A percentile compares a stretch with the other conserved stretches of the same genome.
phyloP scores from a whole-genome alignment of 2,888 invertebrate genomes.

The Phaedon cochleariae region DNA sequence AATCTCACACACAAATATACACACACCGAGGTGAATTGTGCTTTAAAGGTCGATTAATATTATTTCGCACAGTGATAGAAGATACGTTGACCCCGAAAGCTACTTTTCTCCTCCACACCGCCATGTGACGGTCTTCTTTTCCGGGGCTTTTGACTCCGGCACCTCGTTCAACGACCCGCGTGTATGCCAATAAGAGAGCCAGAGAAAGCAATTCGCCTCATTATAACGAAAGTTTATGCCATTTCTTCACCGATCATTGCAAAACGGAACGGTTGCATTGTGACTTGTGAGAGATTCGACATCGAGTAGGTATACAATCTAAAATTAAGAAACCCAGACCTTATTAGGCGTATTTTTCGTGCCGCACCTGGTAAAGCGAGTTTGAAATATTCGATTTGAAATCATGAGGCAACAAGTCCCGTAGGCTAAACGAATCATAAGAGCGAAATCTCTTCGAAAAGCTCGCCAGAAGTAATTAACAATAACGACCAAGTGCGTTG shows the following conservation, averaged over 20 bases:
- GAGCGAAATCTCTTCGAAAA: neutral
- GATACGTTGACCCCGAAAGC: neutral
- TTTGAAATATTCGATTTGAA: neutral
- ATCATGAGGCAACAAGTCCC: neutral
- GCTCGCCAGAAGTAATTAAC: neutral
- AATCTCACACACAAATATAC: too few relatives aligned
- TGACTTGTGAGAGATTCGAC: conserved; percentile 25
- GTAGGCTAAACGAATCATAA: neutral
- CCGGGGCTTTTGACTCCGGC: conserved; percentile 53
- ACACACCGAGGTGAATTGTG: too few relatives aligned
- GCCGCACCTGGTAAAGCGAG: conserved; percentile 6
- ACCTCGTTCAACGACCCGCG: conserved; percentile 38
- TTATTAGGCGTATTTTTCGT: conserved; percentile 11
- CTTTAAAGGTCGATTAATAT: neutral
- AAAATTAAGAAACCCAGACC: conserved; percentile 16
- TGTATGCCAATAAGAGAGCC: too few relatives aligned
- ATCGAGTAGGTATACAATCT: conserved; percentile 14
- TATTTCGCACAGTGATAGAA: neutral
- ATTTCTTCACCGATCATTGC: conserved; percentile 41
- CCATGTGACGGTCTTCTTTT: conserved; percentile 41
- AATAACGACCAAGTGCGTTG: too few relatives aligned
- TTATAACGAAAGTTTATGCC: conserved; percentile 45
- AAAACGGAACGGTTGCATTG: conserved; percentile 36
- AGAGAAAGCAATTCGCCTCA: conserved; percentile 40
- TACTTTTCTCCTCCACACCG: conserved; percentile 1